phyloP scores from a whole-genome alignment of 1,140 invertebrate genomes.

The Penaeus indicus region DNA sequence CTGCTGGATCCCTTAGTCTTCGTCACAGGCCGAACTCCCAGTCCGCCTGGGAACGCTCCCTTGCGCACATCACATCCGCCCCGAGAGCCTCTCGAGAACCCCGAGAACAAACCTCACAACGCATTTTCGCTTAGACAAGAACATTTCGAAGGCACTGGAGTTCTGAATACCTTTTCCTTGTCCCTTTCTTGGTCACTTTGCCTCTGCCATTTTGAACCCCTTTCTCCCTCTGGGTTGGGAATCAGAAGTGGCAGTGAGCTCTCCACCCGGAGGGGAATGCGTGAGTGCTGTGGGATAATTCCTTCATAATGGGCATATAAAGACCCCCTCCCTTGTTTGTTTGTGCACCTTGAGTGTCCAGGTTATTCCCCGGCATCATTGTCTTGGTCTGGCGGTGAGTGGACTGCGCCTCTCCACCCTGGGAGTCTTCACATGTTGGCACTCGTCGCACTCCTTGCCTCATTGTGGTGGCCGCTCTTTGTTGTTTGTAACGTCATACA shows the following conservation, averaged over 20 bases:
- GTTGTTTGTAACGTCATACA: too few species aligned
- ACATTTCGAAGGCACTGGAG: background rate
- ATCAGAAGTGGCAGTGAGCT: background rate
- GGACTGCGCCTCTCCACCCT: constrained; percentile 17
- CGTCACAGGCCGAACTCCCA: too few species aligned
- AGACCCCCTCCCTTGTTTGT: constrained; percentile 18
- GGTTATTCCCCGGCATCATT: background rate
- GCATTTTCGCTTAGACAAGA: too few species aligned
- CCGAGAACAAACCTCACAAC: too few species aligned
- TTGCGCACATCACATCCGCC: too few species aligned
- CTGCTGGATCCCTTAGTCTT: too few species aligned
- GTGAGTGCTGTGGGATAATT: constrained; percentile 30
- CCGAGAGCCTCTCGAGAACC: too few species aligned
- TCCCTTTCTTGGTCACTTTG: background rate
- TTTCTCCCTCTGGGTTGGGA: background rate
- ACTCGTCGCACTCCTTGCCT: too few species aligned
- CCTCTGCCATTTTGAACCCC: background rate
- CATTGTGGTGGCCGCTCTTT: too few species aligned
- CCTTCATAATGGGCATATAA: constrained; percentile 20
- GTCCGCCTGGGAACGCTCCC: too few species aligned
- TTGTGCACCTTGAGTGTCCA: constrained; percentile 13
- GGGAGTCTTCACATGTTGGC: background rate
- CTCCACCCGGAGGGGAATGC: background rate
- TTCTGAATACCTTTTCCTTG: background rate
- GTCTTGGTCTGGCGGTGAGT: background rate